Evolutionary conservation across 2,113 vertebrate species (phyloP).

Genomic region (Edolisoma coerulescens): DNA sequence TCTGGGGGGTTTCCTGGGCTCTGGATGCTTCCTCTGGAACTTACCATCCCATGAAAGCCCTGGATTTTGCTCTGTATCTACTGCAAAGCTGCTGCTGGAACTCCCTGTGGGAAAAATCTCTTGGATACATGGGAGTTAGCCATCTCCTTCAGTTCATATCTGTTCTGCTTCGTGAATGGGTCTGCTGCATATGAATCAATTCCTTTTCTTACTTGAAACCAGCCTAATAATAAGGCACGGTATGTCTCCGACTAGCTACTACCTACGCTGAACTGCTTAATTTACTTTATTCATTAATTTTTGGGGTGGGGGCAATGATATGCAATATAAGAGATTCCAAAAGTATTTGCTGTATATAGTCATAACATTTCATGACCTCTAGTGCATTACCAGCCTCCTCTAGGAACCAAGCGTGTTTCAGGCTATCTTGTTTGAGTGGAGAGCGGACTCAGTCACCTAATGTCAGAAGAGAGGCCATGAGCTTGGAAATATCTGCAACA

Average conservation of each 20-base stretch:
- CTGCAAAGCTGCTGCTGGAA: neutral
- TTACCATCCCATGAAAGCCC: neutral
- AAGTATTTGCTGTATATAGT: neutral
- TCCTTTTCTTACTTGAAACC: neutral
- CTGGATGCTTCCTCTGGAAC: neutral
- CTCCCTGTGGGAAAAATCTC: neutral
- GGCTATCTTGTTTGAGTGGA: neutral
- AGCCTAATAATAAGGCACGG: accelerated
- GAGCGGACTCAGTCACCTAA: neutral
- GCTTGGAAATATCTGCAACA: neutral
- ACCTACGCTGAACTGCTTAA: neutral
- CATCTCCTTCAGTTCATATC: neutral
- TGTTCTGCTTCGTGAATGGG: neutral
- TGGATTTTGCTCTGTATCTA: neutral
- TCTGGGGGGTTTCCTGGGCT: neutral
- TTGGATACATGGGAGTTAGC: neutral
- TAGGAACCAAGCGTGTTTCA: neutral
- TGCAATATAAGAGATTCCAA: neutral
- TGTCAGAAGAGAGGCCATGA: neutral
- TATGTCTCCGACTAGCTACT: neutral
- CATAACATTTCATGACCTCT: neutral
- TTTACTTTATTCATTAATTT: neutral
- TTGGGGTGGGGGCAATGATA: neutral
- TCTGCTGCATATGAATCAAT: neutral
- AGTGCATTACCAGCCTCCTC: neutral